phyloP scores from a whole-genome alignment of 2,888 invertebrate genomes.

The Xestia xanthographa region DNA sequence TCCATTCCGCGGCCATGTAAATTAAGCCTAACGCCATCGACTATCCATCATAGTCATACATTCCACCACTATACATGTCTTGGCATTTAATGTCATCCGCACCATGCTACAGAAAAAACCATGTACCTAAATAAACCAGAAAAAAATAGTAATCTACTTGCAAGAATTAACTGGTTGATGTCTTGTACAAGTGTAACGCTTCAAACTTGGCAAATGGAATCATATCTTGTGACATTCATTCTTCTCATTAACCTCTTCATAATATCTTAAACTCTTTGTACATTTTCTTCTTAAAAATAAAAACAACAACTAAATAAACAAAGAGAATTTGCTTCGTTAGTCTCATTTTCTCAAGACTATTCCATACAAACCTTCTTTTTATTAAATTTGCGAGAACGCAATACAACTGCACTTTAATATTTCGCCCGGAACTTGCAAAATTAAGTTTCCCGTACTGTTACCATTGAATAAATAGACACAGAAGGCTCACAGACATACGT shows the following conservation, averaged over 20 bases:
- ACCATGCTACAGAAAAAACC: too few species aligned
- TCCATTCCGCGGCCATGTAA: too few species aligned
- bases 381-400: slow-evolving; percentile 36
- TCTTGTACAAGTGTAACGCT: not conserved
- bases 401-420: slow-evolving; percentile 49
- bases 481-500: not conserved
- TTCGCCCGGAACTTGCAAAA: slow-evolving; percentile 47
- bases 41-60: too few species aligned
- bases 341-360: slow-evolving; percentile 30
- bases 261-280: not conserved
- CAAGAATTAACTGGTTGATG: not conserved
- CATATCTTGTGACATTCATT: not conserved
- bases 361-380: slow-evolving; percentile 12
- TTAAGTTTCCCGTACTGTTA: slow-evolving; percentile 48
- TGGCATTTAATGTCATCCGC: too few species aligned
- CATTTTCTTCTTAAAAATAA: not conserved
- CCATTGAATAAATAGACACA: not conserved
- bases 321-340: slow-evolving; percentile 32
- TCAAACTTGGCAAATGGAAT: not conserved
- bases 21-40: too few species aligned
- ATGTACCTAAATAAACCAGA: too few species aligned
- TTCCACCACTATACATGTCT: too few species aligned
- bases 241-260: not conserved
- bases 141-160: not conserved
- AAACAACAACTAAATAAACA: slow-evolving; percentile 7